Evolutionary conservation across 1,140 invertebrate species (phyloP), one percentile per base, ranked within the genome.

Genomic region (Drosophila dunni): DNA sequence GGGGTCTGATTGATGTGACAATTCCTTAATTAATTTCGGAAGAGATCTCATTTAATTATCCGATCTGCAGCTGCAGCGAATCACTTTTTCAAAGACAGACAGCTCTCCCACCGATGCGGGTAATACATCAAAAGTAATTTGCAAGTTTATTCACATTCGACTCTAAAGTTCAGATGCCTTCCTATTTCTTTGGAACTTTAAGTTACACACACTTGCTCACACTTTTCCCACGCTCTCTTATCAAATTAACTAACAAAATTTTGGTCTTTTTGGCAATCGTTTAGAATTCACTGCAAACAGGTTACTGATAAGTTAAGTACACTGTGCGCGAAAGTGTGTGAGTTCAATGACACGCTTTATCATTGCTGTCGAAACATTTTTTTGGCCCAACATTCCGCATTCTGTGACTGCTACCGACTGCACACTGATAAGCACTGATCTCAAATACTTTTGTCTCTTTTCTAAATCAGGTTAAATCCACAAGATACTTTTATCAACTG

Each of bases 11-110:
- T 86, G 83, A 89, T 86, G 83, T 86, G 83, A 86, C 83, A 86
- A 86, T 86, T 85, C 72, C 58, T 83, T 86, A 88, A 86, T 86
- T 86, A 86, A 88, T 86, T 86, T 86, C 68, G 57, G 61, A 76
- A 68, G 64, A 66, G 33, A 66, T 64, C 65, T 34, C 66, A 64
- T 78, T 81, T 85, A 84, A 84, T 84, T 85, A 84, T 78, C 74
- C 77, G 67, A 79, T 83, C 81, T 77, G 67, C 38, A 33, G 65
- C 65, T 60, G 46, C 46, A 42, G 24, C 13, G 33, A 40, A 24
- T 79, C 74, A 64, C 29, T 51, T 15, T 8, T 20, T 20, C 17
- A 20, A 20, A 20, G 17, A 20, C 48, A 13, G 48, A 57, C 45
- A 61, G 40, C 62, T 48, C 42, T 29, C 24, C 24, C 24, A 29